Evolutionary conservation across 2,113 vertebrate species (phyloP).

Genomic region (Okapia johnstoni): DNA sequence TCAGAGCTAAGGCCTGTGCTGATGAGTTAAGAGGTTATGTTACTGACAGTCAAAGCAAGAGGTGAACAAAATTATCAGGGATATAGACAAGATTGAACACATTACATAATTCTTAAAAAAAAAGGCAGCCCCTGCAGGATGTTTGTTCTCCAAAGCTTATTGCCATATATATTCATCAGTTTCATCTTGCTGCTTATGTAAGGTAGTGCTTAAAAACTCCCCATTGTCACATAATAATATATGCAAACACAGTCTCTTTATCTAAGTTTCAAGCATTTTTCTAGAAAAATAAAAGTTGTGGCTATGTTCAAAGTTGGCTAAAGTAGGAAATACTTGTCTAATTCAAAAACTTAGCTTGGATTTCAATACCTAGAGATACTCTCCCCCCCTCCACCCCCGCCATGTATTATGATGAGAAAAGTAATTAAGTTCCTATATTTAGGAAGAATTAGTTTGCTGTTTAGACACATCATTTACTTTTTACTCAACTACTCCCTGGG

Average conservation of each 20-base stretch:
- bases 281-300: slow-evolving; percentile 12
- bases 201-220: background rate
- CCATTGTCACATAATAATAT: background rate
- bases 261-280: slow-evolving; percentile 43
- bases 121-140: background rate
- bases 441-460: slow-evolving; percentile 31
- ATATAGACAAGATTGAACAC: slow-evolving; percentile 43
- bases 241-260: background rate
- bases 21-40: slow-evolving; percentile 38
- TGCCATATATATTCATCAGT: background rate
- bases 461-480: slow-evolving; percentile 52
- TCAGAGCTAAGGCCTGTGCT: slow-evolving; percentile 56
- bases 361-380: slow-evolving; percentile 7
- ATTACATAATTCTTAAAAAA: background rate
- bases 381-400: background rate
- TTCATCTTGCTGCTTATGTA: background rate
- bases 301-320: slow-evolving; percentile 49
- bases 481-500: slow-evolving; percentile 3
- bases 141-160: background rate
- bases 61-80: slow-evolving; percentile 45
- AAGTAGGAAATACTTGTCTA: slow-evolving; percentile 27
- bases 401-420: slow-evolving; percentile 33
- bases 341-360: slow-evolving; percentile 20
- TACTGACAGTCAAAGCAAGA: slow-evolving; percentile 18
- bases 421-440: slow-evolving; percentile 49